phyloP scores from a whole-genome alignment of 2,113 vertebrate species.

The Stictonetta naevosa region DNA sequence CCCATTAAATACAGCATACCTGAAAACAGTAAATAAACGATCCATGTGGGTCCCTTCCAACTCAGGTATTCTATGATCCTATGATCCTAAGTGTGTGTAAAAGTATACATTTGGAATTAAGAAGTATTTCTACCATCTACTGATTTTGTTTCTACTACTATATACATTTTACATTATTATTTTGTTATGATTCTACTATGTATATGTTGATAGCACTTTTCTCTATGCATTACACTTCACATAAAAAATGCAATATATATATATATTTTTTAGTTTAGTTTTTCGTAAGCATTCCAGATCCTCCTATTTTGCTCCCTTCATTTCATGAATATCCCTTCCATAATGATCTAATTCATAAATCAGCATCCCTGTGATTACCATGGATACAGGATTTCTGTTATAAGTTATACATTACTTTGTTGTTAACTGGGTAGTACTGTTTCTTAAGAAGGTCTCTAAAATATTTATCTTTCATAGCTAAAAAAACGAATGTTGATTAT shows the following conservation, averaged over 20 bases:
- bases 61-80: too few species aligned
- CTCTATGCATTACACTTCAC: background rate
- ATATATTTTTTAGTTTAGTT: background rate
- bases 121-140: background rate
- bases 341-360: background rate
- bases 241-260: background rate
- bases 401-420: background rate
- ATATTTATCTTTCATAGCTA: background rate
- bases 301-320: background rate
- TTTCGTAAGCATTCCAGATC: background rate
- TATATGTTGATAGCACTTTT: background rate
- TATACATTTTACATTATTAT: background rate
- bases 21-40: background rate
- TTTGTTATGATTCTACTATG: background rate
- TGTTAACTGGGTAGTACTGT: background rate
- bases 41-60: too few species aligned
- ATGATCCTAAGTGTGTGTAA: too few species aligned
- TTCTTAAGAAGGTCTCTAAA: background rate
- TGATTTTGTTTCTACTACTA: background rate
- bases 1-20: background rate
- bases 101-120: background rate
- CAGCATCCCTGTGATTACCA: background rate
- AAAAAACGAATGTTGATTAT: background rate
- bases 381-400: background rate
- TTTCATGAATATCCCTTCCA: background rate